These are phyloP conservation scores for Galeopsomyia nigrocyanea DNA, from an alignment of 2,888 invertebrate species.

Conservation along the genomic window DNA sequence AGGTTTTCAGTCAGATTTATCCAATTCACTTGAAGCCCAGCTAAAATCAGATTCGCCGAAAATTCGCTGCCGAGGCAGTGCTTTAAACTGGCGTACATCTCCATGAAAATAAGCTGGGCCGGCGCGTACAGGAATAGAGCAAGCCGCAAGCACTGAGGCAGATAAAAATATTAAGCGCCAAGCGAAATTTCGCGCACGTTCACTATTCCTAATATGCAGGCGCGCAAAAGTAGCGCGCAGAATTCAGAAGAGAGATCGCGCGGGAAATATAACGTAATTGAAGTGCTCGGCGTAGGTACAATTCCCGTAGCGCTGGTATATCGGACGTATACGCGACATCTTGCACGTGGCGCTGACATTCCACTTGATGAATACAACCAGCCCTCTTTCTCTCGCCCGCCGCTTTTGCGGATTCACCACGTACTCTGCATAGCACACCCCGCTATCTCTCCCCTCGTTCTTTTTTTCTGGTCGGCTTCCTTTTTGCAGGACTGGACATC, in stretches of 20 bases:
- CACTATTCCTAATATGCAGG: no score
- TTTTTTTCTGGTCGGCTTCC: constrained; percentile 8
- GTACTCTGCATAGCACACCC: no score
- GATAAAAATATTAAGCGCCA: no score
- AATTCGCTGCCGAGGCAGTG: constrained; percentile 1
- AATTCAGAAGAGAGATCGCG: no score
- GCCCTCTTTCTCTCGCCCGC: background rate
- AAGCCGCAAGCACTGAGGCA: no score
- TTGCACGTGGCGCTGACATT: constrained; percentile 37
- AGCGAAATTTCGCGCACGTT: no score
- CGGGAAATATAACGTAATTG: constrained; percentile 26
- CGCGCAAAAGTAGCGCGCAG: no score
- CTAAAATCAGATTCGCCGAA: background rate
- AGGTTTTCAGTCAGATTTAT: no score
- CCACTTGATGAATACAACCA: constrained; percentile 30
- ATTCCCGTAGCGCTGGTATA: constrained; percentile 4
- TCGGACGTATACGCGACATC: constrained; percentile 22
- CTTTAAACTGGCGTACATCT: no score
- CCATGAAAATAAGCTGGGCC: no score
- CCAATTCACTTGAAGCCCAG: no score
- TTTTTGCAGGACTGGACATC: constrained; percentile 17
- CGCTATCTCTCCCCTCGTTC: background rate
- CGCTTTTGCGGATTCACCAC: constrained; percentile 7
- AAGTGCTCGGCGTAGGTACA: constrained; percentile 16
- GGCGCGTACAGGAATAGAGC: no score